Conservation (phyloP, 2,888 invertebrate species). For the Eilema griseolum region DNA sequence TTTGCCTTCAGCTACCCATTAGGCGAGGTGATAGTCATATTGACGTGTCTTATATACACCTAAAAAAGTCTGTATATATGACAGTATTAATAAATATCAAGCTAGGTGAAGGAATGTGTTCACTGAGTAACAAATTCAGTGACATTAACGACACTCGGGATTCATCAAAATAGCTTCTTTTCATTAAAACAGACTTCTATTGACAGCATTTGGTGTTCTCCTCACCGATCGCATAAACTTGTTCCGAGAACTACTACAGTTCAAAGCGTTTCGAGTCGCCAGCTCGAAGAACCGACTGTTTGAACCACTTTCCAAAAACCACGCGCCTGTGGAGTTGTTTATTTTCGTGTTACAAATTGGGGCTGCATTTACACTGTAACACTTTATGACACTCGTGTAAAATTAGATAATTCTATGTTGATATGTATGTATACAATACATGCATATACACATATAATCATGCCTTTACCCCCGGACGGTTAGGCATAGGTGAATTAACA, state of each 20-base stretch:
- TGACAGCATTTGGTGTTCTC: slow-evolving; percentile 13
- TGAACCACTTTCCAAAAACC: slow-evolving; percentile 55
- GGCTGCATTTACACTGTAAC: slow-evolving; percentile 51
- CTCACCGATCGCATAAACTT: slow-evolving; percentile 27
- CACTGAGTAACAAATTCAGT: neutral
- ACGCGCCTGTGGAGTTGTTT: slow-evolving; percentile 51
- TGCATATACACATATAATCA: no score
- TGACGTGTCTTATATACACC: no score
- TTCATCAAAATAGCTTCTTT: slow-evolving; percentile 8
- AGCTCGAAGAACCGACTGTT: slow-evolving; percentile 28
- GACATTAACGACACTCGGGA: neutral
- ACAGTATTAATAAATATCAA: neutral
- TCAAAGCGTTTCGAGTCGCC: slow-evolving; percentile 37
- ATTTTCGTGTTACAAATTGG: slow-evolving; percentile 64
- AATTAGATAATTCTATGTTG: no score
- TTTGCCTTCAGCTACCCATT: no score
- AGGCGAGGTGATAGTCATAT: no score
- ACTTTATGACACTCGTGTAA: slow-evolving; percentile 15
- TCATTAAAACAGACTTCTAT: slow-evolving; percentile 10
- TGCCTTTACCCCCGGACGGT: no score
- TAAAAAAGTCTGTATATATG: no score
- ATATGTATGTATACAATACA: no score
- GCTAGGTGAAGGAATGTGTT: neutral
- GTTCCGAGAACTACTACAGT: slow-evolving; percentile 42
- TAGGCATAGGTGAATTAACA: no score